phyloP scores from a whole-genome alignment of 2,888 invertebrate genomes.

The Bellardia pandia region DNA sequence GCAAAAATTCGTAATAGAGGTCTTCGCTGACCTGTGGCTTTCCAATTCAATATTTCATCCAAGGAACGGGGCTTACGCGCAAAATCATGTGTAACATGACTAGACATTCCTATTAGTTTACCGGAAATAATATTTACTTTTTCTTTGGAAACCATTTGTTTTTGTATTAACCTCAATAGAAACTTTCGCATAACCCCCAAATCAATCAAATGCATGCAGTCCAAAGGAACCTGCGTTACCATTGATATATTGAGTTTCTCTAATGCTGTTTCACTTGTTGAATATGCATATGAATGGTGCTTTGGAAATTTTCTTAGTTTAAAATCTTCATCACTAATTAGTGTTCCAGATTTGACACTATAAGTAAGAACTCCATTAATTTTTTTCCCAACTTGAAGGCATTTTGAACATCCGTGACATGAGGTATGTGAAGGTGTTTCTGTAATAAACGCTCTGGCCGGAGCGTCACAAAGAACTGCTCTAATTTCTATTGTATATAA shows the following conservation, averaged over 20 bases:
- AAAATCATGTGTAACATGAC: conserved; percentile 45
- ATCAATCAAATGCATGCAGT: conserved; percentile 58
- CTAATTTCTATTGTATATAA: no score
- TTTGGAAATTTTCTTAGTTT: no score
- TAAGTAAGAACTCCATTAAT: conserved; percentile 35
- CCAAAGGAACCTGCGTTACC: no score
- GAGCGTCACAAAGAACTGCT: conserved; percentile 29
- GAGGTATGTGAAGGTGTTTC: conserved; percentile 32
- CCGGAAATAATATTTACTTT: conserved; percentile 37
- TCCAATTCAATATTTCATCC: conserved; percentile 57
- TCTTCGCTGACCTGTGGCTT: conserved; percentile 61
- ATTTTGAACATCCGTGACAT: conserved; percentile 38
- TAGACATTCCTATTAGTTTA: conserved; percentile 28
- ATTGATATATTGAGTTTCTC: conserved; percentile 48
- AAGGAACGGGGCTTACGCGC: neutral
- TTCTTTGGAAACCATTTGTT: conserved; percentile 43
- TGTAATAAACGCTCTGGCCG: conserved; percentile 27
- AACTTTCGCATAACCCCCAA: conserved; percentile 64
- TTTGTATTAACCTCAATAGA: conserved; percentile 47
- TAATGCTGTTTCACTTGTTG: conserved; percentile 45
- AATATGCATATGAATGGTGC: no score
- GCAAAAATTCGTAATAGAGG: conserved; percentile 45
- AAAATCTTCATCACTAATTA: conserved; percentile 51
- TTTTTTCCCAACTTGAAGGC: conserved; percentile 26
- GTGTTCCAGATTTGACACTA: conserved; percentile 14